Conservation (phyloP, 2,888 invertebrate genomes). For the Embidobia sp. region DNA sequence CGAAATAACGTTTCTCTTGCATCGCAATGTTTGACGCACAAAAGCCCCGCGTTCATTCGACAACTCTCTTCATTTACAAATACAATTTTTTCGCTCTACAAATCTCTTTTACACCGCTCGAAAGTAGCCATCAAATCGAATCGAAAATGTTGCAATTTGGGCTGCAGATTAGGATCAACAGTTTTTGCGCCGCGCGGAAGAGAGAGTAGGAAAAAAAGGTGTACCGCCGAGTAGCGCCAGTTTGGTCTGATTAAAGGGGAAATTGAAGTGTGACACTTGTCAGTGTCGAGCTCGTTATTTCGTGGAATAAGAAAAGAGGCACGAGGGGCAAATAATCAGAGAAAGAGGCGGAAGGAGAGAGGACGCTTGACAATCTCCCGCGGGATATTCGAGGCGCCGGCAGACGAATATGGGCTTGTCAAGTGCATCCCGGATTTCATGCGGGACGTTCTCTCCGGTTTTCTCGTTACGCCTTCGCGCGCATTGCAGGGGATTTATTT, state of each 20-base stretch:
- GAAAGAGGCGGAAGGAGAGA: constrained; percentile 22
- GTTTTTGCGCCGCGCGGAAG: not conserved
- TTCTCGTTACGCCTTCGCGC: constrained; percentile 43
- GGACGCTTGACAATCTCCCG: constrained; percentile 52
- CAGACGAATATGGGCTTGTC: constrained; percentile 61
- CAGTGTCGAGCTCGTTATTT: constrained; percentile 58
- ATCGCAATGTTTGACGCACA: too few species aligned
- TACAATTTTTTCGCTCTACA: too few species aligned
- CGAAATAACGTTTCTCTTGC: too few species aligned
- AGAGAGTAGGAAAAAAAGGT: not conserved
- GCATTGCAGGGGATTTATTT: constrained; percentile 38
- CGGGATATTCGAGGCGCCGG: constrained; percentile 55
- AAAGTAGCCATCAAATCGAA: too few species aligned
- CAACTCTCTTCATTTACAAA: too few species aligned
- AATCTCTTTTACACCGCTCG: too few species aligned
- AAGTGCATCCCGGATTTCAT: constrained; percentile 55
- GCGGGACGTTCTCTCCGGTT: constrained; percentile 51
- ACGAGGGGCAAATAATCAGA: constrained; percentile 51
- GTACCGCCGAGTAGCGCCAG: not conserved
- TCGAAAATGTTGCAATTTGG: too few species aligned
- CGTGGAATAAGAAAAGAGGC: constrained; percentile 48
- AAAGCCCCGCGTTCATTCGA: too few species aligned
- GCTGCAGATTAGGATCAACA: constrained; percentile 6
- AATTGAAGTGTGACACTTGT: constrained; percentile 55
- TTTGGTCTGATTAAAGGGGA: constrained; percentile 45